Conservation (phyloP, 2,888 invertebrate genomes). For the Catocala fraxini region DNA sequence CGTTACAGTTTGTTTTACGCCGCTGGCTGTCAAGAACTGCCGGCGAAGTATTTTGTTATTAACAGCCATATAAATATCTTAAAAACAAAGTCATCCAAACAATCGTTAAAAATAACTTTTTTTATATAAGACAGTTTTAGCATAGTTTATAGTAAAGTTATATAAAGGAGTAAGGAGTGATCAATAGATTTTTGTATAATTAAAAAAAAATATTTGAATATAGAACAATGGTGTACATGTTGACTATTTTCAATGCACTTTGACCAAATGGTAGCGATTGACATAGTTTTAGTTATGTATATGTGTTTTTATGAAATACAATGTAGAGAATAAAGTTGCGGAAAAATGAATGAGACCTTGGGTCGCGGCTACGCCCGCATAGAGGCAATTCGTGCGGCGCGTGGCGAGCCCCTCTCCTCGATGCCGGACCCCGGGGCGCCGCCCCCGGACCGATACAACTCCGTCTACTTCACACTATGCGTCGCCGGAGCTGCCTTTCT, state of each 20-base stretch:
- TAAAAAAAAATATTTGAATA: conserved; percentile 10
- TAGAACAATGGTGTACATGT: conserved; percentile 18
- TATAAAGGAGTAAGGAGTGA: conserved; percentile 22
- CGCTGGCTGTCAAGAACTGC: conserved; percentile 68
- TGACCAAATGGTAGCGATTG: not conserved
- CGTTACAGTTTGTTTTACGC: conserved; percentile 55
- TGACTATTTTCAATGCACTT: conserved; percentile 7
- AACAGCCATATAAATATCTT: conserved; percentile 29
- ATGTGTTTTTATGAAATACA: conserved; percentile 14
- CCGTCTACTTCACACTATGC: conserved; percentile 92
- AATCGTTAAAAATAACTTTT: not conserved
- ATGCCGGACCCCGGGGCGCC: conserved; percentile 87
- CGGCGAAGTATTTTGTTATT: conserved; percentile 60
- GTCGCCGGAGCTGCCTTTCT: conserved; percentile 96
- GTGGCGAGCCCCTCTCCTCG: conserved; percentile 74
- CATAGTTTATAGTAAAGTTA: not conserved
- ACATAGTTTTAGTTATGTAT: not conserved
- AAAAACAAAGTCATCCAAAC: conserved; percentile 35
- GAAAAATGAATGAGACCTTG: conserved; percentile 89
- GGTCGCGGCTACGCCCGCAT: conserved; percentile 90
- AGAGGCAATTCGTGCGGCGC: conserved; percentile 86
- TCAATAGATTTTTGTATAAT: conserved; percentile 27
- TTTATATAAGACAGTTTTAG: not conserved
- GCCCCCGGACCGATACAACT: conserved; percentile 90
- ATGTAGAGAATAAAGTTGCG: conserved; percentile 23